Conservation (phyloP, 2,797 vertebrate genomes). For the Microctenopoma stevenorrisi region DNA sequence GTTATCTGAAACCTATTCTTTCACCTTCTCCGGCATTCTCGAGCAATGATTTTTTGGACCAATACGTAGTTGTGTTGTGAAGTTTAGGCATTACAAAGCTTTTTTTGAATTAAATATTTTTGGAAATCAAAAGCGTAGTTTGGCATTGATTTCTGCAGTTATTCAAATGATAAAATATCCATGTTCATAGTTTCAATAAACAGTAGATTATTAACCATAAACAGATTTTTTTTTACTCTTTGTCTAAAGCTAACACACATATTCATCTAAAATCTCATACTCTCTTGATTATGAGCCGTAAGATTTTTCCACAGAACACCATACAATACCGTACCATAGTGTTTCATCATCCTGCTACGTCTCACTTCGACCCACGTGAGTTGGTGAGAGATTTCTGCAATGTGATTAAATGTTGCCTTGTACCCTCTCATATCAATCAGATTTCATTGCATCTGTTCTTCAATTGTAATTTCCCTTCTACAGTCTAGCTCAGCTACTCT, state of each 20-base stretch:
- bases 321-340: not conserved
- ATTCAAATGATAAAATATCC: conserved; percentile 10
- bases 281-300: not conserved
- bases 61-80: not conserved
- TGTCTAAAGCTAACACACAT: not conserved
- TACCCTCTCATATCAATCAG: conserved; percentile 16
- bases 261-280: too few relatives aligned
- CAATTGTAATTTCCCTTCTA: conserved; percentile 17
- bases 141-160: not conserved
- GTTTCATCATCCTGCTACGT: conserved; percentile 7
- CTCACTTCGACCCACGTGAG: conserved; percentile 12
- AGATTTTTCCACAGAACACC: not conserved
- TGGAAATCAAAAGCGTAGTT: not conserved
- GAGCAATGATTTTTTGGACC: not conserved
- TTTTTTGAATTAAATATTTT: not conserved
- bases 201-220: not conserved
- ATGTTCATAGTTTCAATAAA: not conserved
- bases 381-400: conserved; percentile 23
- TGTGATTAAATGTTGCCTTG: conserved; percentile 15
- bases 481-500: not conserved
- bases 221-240: not conserved
- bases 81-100: not conserved
- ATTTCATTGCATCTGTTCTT: conserved; percentile 28
- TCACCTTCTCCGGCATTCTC: not conserved
- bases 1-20: not conserved